phyloP scores from a whole-genome alignment of 1,140 invertebrate species.

The Thaumetopoea pityocampa region DNA sequence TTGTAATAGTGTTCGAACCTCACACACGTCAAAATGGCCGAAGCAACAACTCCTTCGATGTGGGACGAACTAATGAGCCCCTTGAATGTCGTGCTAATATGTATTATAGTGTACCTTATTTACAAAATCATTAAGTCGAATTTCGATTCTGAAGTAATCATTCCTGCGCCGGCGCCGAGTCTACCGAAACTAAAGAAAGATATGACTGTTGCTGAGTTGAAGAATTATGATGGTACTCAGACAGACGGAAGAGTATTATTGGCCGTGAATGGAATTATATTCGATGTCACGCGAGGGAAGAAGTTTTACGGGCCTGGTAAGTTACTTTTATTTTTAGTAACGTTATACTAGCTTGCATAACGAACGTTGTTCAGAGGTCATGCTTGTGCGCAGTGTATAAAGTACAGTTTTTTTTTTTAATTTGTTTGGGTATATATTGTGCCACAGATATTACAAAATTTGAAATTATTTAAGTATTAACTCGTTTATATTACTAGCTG shows the following conservation, averaged over 20 bases:
- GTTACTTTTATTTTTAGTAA: slow-evolving; percentile 22
- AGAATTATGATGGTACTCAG: slow-evolving; percentile 59
- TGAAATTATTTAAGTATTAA: too few species aligned
- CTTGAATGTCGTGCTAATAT: slow-evolving; percentile 51
- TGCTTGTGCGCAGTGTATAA: slow-evolving; percentile 15
- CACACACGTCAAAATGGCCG: slow-evolving; percentile 48
- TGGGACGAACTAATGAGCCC: slow-evolving; percentile 66
- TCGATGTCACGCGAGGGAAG: slow-evolving; percentile 65
- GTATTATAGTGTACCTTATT: slow-evolving; percentile 60
- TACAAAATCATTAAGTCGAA: slow-evolving; percentile 65
- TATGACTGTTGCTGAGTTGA: slow-evolving; percentile 58
- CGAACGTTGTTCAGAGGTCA: slow-evolving; percentile 4
- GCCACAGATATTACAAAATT: too few species aligned
- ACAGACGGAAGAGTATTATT: slow-evolving; percentile 60
- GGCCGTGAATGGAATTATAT: slow-evolving; percentile 59
- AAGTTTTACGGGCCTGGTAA: slow-evolving; percentile 67
- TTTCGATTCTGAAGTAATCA: slow-evolving; percentile 43
- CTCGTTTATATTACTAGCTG: too few species aligned
- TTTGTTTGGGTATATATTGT: too few species aligned
- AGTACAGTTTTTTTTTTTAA: slow-evolving; percentile 2
- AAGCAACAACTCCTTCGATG: slow-evolving; percentile 31
- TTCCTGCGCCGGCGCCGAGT: slow-evolving; percentile 37
- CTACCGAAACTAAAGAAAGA: slow-evolving; percentile 60
- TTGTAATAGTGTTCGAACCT: slow-evolving; percentile 36
- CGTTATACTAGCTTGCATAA: slow-evolving; percentile 10